Conservation (phyloP, 1,140 invertebrate species). For the Drosophila kikkawai region DNA sequence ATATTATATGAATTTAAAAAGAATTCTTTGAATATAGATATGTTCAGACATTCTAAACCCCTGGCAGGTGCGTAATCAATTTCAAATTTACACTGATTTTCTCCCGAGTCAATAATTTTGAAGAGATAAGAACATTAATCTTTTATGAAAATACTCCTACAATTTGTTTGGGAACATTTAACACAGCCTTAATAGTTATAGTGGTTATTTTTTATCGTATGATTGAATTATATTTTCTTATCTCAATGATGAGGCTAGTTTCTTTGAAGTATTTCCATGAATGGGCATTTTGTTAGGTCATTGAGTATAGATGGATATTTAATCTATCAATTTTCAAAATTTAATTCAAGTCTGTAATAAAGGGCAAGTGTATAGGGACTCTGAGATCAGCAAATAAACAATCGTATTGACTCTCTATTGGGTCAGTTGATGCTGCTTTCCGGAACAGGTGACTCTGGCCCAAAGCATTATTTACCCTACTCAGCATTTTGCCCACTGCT, state of each 20-base stretch:
- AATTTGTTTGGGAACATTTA: not conserved
- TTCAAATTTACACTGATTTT: not conserved
- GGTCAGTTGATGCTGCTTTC: constrained; percentile 7
- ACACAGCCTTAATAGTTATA: not conserved
- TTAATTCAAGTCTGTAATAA: no score
- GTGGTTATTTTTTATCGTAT: not conserved
- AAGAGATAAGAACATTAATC: not conserved
- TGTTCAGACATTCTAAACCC: not conserved
- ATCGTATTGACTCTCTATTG: not conserved
- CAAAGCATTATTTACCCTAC: constrained; percentile 5
- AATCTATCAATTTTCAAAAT: not conserved
- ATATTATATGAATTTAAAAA: no score
- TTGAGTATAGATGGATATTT: not conserved
- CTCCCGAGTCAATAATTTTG: not conserved
- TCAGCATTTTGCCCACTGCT: not conserved
- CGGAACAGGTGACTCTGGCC: constrained; percentile 27
- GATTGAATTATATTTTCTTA: not conserved
- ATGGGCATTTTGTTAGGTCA: not conserved
- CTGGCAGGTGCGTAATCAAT: not conserved
- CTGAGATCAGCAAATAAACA: not conserved
- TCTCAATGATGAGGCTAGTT: not conserved
- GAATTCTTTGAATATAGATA: not conserved
- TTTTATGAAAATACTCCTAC: not conserved
- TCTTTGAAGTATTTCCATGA: not conserved
- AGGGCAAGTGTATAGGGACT: no score